These are phyloP conservation scores for Halcyon malimbica DNA, from an alignment of 2,113 vertebrate genomes.

Conservation along the genomic window DNA sequence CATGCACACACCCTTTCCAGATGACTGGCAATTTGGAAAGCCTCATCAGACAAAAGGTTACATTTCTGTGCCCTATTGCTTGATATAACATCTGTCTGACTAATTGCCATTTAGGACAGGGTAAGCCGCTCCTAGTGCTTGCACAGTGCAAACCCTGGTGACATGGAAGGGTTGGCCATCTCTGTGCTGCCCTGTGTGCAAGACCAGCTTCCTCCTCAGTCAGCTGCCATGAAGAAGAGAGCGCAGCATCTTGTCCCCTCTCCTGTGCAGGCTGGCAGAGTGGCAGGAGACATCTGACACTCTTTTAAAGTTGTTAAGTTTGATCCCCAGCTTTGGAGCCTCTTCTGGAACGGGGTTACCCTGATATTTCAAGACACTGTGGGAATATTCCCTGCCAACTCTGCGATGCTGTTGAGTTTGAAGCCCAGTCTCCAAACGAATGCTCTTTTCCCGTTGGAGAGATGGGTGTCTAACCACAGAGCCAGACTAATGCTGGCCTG, in stretches of 20 bases:
- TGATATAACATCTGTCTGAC: background rate
- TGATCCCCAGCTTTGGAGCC: background rate
- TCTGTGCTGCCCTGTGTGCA: background rate
- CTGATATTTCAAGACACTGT: background rate
- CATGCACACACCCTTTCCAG: slow-evolving; percentile 9
- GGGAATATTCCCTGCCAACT: background rate
- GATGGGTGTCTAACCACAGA: background rate
- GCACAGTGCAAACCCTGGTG: background rate
- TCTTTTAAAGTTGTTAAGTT: background rate
- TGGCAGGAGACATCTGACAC: background rate
- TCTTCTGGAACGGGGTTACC: background rate
- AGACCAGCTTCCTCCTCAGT: background rate
- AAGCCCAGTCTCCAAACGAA: background rate
- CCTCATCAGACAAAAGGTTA: slow-evolving; percentile 7
- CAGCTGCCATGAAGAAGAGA: background rate
- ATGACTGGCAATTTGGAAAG: slow-evolving; percentile 45
- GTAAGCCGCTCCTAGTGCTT: background rate
- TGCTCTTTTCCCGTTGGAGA: background rate
- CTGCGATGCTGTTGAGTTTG: background rate
- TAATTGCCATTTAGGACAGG: background rate
- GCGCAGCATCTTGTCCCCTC: accelerated
- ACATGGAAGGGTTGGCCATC: background rate
- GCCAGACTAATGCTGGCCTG: background rate
- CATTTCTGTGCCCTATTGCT: background rate
- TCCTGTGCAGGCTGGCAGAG: background rate